These are phyloP conservation scores for Hymenopus coronatus DNA, from an alignment of 2,888 invertebrate genomes.

Conservation along the genomic window DNA sequence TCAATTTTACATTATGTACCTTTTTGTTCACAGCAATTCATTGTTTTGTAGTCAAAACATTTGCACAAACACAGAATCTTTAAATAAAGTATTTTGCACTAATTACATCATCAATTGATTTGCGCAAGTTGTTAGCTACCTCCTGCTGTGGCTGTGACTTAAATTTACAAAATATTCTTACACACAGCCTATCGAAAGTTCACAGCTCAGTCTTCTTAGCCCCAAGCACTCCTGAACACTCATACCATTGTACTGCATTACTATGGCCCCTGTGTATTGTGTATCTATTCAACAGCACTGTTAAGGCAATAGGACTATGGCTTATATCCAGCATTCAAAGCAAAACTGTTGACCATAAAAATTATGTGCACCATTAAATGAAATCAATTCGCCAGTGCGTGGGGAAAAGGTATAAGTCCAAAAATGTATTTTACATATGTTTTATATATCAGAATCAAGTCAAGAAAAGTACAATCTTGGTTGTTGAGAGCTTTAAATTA, in stretches of 20 bases:
- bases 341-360: background rate
- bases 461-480: too few relatives aligned
- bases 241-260: background rate
- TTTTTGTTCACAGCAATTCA: background rate
- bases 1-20: conserved; percentile 2
- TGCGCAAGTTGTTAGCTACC: background rate
- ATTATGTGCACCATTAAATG: background rate
- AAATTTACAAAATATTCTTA: background rate
- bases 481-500: too few relatives aligned
- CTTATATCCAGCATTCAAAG: background rate
- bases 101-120: background rate
- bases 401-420: too few relatives aligned
- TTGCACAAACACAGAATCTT: conserved; percentile 12
- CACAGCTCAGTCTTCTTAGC: background rate
- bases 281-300: background rate
- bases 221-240: background rate
- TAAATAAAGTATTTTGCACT: background rate
- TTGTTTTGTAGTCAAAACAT: background rate
- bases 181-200: background rate
- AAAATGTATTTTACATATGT: too few relatives aligned
- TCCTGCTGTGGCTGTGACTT: background rate
- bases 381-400: too few relatives aligned
- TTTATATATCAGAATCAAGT: too few relatives aligned
- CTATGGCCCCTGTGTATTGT: background rate
- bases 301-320: background rate